Evolutionary conservation across 2,888 invertebrate genomes (phyloP).

Genomic region (Gerris lacustris): DNA sequence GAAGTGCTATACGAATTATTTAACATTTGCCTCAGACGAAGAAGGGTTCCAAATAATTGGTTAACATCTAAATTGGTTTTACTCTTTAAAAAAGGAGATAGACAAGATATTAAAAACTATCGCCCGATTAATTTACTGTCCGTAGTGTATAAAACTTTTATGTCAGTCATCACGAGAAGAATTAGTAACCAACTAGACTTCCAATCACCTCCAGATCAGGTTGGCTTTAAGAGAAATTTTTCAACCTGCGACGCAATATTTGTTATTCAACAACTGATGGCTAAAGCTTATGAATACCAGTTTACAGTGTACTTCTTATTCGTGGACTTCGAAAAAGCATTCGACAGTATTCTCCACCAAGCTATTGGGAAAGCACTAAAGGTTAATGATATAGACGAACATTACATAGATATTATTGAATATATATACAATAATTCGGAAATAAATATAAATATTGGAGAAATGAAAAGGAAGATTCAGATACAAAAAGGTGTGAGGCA

Average conservation of each 20-base stretch:
- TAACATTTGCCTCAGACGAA: not conserved
- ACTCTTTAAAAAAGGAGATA: conserved; percentile 10
- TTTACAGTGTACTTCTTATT: not conserved
- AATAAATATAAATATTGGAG: not conserved
- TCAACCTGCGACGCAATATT: not conserved
- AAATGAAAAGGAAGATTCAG: not conserved
- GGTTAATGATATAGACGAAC: not conserved
- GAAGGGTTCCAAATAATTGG: not conserved
- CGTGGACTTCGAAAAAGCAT: not conserved
- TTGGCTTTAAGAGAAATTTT: not conserved
- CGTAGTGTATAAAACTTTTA: not conserved
- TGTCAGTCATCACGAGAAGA: not conserved
- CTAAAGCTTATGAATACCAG: not conserved
- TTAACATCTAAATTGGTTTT: not conserved
- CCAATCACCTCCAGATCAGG: not conserved
- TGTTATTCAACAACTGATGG: not conserved
- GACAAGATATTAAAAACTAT: conserved; percentile 6
- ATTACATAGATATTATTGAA: not conserved
- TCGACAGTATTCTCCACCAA: not conserved
- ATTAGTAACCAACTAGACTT: not conserved
- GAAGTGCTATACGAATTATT: not conserved
- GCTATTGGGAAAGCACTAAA: not conserved
- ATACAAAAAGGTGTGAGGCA: not conserved
- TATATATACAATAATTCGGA: not conserved
- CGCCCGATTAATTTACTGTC: conserved; percentile 4